phyloP scores from a whole-genome alignment of 1,140 invertebrate species.

The Drosophila pallidifrons region DNA sequence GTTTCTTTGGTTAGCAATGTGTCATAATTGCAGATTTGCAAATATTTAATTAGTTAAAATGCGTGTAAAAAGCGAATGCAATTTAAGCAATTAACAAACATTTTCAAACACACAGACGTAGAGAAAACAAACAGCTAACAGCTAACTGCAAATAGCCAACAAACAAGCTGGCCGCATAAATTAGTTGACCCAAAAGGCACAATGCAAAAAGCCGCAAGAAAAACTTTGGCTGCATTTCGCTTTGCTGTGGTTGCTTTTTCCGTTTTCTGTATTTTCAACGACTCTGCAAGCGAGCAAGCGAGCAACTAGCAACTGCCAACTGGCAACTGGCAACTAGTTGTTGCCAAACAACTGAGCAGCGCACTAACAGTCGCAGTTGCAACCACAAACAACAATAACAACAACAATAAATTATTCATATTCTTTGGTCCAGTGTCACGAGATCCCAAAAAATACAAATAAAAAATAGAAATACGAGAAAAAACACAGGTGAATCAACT shows the following conservation, averaged over 20 bases:
- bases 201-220: slow-evolving; percentile 48
- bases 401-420: slow-evolving; percentile 57
- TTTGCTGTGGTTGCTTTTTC: slow-evolving; percentile 52
- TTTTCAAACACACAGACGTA: not conserved
- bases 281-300: not conserved
- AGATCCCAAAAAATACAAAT: not conserved
- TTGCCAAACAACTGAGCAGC: slow-evolving; percentile 1
- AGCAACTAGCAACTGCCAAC: not conserved
- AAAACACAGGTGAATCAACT: slow-evolving; percentile 23
- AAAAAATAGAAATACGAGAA: slow-evolving; percentile 1
- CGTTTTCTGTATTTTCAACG: too few relatives aligned
- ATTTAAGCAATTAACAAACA: slow-evolving; percentile 37
- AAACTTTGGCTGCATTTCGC: slow-evolving; percentile 68
- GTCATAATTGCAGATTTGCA: slow-evolving; percentile 14
- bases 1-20: not conserved
- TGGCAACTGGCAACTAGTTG: not conserved
- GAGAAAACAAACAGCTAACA: not conserved
- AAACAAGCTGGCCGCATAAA: slow-evolving; percentile 66
- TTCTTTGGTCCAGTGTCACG: slow-evolving; percentile 26
- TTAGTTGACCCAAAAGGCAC: slow-evolving; percentile 63
- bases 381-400: slow-evolving; percentile 31
- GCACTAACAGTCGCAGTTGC: slow-evolving; percentile 9
- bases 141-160: slow-evolving; percentile 13
- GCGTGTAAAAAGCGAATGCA: slow-evolving; percentile 5
- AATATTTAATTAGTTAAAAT: slow-evolving; percentile 24